Percentiles rank a stretch among this genome's conserved stretches.
Evolutionary conservation across 2,888 invertebrate genomes (phyloP).

Genomic region (Linnaemya vulpina): DNA sequence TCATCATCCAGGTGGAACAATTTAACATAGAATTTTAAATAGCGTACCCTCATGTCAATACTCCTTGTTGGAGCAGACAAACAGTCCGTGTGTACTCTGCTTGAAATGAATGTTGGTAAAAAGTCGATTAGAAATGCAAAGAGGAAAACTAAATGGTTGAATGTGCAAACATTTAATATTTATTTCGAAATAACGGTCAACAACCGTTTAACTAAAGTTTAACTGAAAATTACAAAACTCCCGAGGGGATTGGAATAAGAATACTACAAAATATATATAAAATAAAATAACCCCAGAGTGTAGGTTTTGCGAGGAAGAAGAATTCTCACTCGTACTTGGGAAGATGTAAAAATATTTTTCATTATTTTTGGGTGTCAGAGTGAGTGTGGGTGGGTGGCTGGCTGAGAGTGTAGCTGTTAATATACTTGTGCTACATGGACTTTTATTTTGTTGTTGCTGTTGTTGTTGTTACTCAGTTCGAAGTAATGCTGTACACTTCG

Average conservation of each 20-base stretch:
- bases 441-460: not conserved
- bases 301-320: slow-evolving; percentile 26
- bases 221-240: slow-evolving; percentile 52
- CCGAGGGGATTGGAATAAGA: slow-evolving; percentile 43
- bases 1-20: not conserved
- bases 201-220: slow-evolving; percentile 68
- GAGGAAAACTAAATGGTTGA: slow-evolving; percentile 55
- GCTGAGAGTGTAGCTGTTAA: not conserved
- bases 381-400: not conserved
- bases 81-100: slow-evolving; percentile 22
- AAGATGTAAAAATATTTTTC: slow-evolving; percentile 52
- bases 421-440: not conserved
- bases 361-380: slow-evolving; percentile 43
- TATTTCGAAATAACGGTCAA: slow-evolving; percentile 71
- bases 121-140: slow-evolving; percentile 57
- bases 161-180: slow-evolving; percentile 57
- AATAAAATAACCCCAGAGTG: slow-evolving; percentile 4
- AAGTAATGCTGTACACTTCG: slow-evolving; percentile 67
- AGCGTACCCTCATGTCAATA: slow-evolving; percentile 4
- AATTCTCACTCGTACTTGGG: slow-evolving; percentile 4
- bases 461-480: slow-evolving; percentile 12
- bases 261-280: slow-evolving; percentile 41
- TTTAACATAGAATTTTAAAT: not conserved
- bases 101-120: slow-evolving; percentile 12
- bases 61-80: not conserved